Percentiles rank a stretch among this genome's conserved stretches.
Evolutionary conservation across 2,797 vertebrate genomes (phyloP).

Genomic region (Pseudotriccus pelzelni): DNA sequence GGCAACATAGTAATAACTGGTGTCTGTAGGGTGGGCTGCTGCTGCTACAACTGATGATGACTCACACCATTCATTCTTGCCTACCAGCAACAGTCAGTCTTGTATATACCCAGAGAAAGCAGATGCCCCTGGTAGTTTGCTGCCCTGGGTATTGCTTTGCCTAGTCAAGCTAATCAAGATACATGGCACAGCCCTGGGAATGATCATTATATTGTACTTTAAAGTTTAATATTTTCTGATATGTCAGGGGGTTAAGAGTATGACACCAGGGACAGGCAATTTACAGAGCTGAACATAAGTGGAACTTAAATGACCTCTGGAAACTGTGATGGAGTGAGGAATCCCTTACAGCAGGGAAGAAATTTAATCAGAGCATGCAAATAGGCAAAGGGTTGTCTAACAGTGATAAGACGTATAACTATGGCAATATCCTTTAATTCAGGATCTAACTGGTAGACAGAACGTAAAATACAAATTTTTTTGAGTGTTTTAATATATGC

Average conservation of each 20-base stretch:
- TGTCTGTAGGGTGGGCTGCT: background rate
- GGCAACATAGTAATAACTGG: background rate
- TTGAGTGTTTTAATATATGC: background rate
- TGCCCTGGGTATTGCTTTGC: background rate
- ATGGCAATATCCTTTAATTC: background rate
- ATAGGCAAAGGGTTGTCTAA: background rate
- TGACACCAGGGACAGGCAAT: background rate
- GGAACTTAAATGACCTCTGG: background rate
- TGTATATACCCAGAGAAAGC: background rate
- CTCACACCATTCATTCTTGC: background rate
- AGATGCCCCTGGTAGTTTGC: background rate
- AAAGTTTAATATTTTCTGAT: conserved; percentile 6
- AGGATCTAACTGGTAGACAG: background rate
- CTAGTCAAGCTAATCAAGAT: background rate
- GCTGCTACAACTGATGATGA: background rate
- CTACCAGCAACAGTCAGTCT: background rate
- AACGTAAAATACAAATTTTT: background rate
- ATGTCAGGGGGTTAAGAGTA: background rate
- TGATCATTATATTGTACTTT: background rate
- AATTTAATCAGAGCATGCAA: background rate
- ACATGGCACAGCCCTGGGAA: background rate
- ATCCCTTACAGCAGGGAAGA: background rate
- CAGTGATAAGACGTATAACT: background rate
- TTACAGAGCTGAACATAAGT: background rate
- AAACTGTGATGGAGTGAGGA: background rate